Conservation (phyloP, 1,140 invertebrate genomes). For the Papilio xuthus region DNA sequence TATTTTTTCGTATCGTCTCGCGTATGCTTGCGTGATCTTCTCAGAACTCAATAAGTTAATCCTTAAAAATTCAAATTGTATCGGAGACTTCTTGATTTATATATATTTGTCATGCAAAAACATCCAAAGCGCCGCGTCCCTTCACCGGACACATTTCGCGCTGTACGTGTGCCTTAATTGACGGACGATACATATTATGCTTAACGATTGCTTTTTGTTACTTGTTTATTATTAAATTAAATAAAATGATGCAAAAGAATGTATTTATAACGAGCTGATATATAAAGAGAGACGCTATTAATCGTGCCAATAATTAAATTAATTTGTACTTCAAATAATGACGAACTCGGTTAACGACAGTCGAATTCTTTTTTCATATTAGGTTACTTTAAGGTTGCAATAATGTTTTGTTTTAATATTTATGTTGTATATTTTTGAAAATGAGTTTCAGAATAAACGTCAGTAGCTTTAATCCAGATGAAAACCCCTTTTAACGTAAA, state of each 20-base stretch:
- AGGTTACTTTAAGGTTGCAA: background rate
- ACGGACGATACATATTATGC: background rate
- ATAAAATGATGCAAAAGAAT: background rate
- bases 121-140: background rate
- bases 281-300: background rate
- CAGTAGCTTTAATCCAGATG: background rate
- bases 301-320: background rate
- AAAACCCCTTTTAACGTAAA: conserved; percentile 11
- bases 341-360: background rate
- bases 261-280: background rate
- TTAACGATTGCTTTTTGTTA: background rate
- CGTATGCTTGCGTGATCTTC: background rate
- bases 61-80: background rate
- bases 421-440: background rate
- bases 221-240: background rate
- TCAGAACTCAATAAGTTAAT: background rate
- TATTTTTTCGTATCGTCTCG: background rate
- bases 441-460: background rate
- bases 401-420: background rate
- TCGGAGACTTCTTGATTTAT: background rate
- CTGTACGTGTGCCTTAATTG: background rate
- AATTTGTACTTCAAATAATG: background rate
- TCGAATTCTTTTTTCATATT: background rate
- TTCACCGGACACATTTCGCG: background rate
- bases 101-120: conserved; percentile 13